Percentiles rank a stretch among this genome's conserved stretches.
phyloP scores from a whole-genome alignment of 2,113 vertebrate species.

The Prochilodus magdalenae region DNA sequence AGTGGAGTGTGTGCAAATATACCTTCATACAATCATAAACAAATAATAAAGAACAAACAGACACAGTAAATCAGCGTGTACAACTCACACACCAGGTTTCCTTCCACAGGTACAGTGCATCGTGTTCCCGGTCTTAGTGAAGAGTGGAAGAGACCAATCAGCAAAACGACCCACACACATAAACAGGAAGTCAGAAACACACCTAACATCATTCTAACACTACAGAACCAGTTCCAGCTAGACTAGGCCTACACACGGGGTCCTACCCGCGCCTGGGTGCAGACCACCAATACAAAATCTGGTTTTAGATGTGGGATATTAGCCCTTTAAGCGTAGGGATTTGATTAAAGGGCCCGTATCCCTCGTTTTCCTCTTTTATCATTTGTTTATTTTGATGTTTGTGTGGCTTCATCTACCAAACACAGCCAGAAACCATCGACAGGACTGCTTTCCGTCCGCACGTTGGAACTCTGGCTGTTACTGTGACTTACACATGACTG shows the following conservation, averaged over 20 bases:
- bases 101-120: conserved; percentile 67
- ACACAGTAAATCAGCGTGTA: conserved; percentile 42
- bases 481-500: too few species aligned
- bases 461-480: too few species aligned
- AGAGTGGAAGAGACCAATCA: conserved; percentile 23
- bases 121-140: conserved; percentile 51
- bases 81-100: background rate
- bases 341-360: too few species aligned
- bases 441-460: too few species aligned
- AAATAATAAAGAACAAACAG: conserved; percentile 54
- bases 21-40: conserved; percentile 57
- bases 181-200: conserved; percentile 17
- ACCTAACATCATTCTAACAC: conserved; percentile 9
- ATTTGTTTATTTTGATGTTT: too few species aligned
- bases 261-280: too few species aligned
- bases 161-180: conserved; percentile 8
- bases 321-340: too few species aligned
- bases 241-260: background rate
- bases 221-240: background rate
- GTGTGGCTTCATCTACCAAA: too few species aligned
- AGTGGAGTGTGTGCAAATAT: conserved; percentile 69
- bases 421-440: too few species aligned
- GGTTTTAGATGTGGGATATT: too few species aligned
- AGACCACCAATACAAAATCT: too few species aligned
- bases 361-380: too few species aligned